Conservation (phyloP, 2,797 vertebrate species). For the Chrosomus eos region DNA sequence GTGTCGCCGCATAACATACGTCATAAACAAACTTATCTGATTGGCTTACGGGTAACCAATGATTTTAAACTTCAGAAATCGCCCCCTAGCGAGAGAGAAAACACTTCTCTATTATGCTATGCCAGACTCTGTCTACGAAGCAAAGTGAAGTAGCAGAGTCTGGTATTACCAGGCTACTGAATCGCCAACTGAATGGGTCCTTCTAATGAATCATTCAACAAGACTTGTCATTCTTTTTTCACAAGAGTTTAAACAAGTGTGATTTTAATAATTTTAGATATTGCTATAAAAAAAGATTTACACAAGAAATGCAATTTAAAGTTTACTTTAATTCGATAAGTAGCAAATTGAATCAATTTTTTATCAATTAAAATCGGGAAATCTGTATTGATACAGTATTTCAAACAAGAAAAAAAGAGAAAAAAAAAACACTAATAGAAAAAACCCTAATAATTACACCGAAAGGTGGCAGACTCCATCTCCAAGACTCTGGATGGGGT, state of each 20-base stretch:
- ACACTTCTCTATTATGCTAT: too few species aligned
- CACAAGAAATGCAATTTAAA: background rate
- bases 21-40: too few species aligned
- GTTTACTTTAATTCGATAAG: background rate
- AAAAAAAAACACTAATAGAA: background rate
- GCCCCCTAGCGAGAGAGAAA: too few species aligned
- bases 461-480: constrained; percentile 55
- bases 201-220: background rate
- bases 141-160: too few species aligned
- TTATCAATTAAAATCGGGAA: background rate
- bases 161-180: too few species aligned
- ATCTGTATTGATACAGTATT: background rate
- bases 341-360: background rate
- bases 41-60: too few species aligned
- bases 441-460: constrained; percentile 31
- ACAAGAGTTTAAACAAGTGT: background rate
- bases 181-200: accelerated
- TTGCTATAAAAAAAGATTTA: background rate
- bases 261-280: background rate
- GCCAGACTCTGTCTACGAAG: too few species aligned
- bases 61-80: too few species aligned
- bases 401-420: background rate
- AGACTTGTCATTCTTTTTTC: background rate
- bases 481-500: constrained; percentile 18
- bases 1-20: too few species aligned